Evolutionary conservation across 1,140 invertebrate species (phyloP), one percentile per base, ranked within the genome.

Genomic region (Drosophila willistoni): DNA sequence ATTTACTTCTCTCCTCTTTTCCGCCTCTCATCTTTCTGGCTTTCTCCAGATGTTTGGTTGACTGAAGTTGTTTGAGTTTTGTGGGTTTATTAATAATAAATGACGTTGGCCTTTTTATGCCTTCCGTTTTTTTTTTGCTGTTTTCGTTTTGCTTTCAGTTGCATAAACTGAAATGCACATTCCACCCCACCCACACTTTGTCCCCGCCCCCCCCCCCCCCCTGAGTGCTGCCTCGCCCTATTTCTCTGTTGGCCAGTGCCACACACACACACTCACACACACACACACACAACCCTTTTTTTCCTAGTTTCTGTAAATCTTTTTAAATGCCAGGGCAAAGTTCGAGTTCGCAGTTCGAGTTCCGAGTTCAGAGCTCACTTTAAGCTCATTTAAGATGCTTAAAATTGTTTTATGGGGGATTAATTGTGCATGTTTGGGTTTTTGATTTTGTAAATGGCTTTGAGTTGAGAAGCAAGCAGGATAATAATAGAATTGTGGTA

Each of bases 1-100:
- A 14, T 3, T 10, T 3, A 3, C 44, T 12, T 14, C 1, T 44
- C 13, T n/a, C n/a, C 41, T 6, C 13, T 6, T 42, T n/a, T 6
- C 41, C 41, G 2, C 42, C 42, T 29, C 29, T 29, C 5, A 6
- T 29, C 6, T 29, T 3, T 7, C 29, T 29, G 6, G 29, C 29
- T 12, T 13, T 22, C 64, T 64, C 47, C 73, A 75, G 54, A 56
- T 73, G 57, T 68, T 60, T 65, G 62, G 60, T 12, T 62, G 29
- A 57, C 59, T 78, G 83, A 87, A 86, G 83, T 89, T 87, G 84
- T 87, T 87, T 87, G 84, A 81, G 78, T 80, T 83, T 79, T 83
- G 84, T 71, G 83, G 79, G 44, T 51, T 80, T 87, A 87, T 87
- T 87, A 87, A 87, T 87, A 87, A 87, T 87, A 83, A 87, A 87